Conservation (phyloP, 2,797 vertebrate genomes). For the Smutsia gigantea region DNA sequence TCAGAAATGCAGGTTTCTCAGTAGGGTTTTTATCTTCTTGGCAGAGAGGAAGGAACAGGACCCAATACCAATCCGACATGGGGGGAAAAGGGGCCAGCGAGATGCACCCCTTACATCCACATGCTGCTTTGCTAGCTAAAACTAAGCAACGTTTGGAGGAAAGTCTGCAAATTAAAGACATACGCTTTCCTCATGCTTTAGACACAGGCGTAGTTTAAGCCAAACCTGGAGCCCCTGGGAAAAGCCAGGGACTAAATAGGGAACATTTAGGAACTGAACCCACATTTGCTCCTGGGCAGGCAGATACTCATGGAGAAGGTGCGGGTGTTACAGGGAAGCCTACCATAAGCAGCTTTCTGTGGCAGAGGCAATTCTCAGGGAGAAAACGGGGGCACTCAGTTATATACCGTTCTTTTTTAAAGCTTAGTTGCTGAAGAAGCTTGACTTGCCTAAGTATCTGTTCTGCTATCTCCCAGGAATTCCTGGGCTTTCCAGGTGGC, state of each 20-base stretch:
- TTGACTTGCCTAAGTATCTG: not conserved
- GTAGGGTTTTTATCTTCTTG: conserved; percentile 20
- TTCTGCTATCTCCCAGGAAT: not conserved
- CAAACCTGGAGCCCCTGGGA: not conserved
- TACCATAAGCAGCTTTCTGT: not conserved
- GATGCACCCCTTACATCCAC: not conserved
- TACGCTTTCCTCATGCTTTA: not conserved
- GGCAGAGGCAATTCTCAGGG: not conserved
- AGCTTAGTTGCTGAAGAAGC: not conserved
- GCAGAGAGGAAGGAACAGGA: conserved; percentile 46
- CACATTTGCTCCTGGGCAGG: not conserved
- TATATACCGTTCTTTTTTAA: not conserved
- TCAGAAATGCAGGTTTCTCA: conserved; percentile 28
- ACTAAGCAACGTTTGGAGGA: not conserved
- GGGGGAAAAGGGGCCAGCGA: not conserved
- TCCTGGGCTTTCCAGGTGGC: not conserved
- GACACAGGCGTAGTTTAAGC: not conserved
- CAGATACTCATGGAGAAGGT: no score
- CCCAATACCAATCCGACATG: not conserved
- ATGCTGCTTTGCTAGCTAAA: not conserved
- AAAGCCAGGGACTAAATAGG: not conserved
- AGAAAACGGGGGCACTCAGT: not conserved
- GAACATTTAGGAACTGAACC: not conserved
- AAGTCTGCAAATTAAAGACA: conserved; percentile 15
- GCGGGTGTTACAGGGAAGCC: not conserved